Conservation (phyloP, 2,113 vertebrate species). For the Cardinalis cardinalis region DNA sequence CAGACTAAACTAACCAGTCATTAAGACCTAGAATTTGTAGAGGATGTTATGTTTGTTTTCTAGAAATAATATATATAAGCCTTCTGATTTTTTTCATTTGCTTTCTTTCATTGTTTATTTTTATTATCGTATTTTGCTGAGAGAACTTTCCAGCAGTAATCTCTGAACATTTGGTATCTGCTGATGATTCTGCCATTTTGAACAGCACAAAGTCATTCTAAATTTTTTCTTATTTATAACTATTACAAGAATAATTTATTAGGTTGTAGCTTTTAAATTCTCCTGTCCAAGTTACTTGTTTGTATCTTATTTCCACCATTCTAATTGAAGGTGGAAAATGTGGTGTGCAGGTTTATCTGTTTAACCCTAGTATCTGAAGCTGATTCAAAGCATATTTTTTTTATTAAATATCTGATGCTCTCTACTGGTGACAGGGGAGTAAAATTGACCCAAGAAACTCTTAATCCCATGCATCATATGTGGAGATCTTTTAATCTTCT, state of each 20-base stretch:
- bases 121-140: not conserved
- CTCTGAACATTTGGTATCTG: not conserved
- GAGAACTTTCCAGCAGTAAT: not conserved
- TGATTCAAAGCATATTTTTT: not conserved
- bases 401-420: not conserved
- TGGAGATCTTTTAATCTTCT: not conserved
- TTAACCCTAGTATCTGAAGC: not conserved
- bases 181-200: not conserved
- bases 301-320: not conserved
- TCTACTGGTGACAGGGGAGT: fast-evolving
- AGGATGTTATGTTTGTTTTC: not conserved
- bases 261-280: not conserved
- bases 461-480: fast-evolving
- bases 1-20: not conserved
- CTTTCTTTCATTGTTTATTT: not conserved
- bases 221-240: not conserved
- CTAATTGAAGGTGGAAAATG: not conserved
- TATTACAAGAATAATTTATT: not conserved
- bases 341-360: not conserved
- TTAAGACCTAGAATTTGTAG: not conserved
- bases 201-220: not conserved
- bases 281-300: not conserved
- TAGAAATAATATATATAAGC: not conserved
- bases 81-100: not conserved
- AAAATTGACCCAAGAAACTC: not conserved